Base-by-base conservation (phyloP, 2,888 invertebrate genomes). In the Unio delphinus region DNA sequence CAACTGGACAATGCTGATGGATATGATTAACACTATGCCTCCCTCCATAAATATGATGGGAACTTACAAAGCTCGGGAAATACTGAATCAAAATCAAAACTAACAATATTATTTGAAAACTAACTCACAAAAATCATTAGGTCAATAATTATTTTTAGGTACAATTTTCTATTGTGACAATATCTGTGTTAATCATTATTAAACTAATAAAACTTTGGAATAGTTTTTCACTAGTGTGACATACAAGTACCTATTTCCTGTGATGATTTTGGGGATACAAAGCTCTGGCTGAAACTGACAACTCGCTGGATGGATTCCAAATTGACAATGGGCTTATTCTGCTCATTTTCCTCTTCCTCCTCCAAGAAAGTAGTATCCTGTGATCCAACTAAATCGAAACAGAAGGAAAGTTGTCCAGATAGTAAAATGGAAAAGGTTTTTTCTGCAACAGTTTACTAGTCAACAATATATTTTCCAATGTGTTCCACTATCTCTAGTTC, bases 201-300 rank as follows among this genome's bases (percentile, higher is more conserved):
- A 55, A 28, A 17, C 23, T 15, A 45, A 64, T 3, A 54, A 8
- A 17, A 45, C 45, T 45, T 15, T 45, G 45, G 45, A 45, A 45
- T 11, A 45, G 11, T 45, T 45, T 11, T 45, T 11, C 45, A 45
- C 45, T 15, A 45, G 1, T 15, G 3, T 45, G 15, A 15, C 45
- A 45, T 45, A 15, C 45, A 45, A 45, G 45, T 45, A 45, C 45
- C 45, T 45, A 45, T 45, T 45, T 45, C 45, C 45, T 45, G 45
- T 3, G 45, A 45, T 15, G 45, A 45, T 45, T 45, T 45, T 45
- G 45, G 45, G 45, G 45, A 45, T 11, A 45, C 45, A 74, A 88
- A 88, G 65, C 86, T 87, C 78, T 88, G 87, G 75, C 88, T 87
- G 66, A 77, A 81, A 4, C 87, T 83, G n/a, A 88, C 82, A 7